These are phyloP conservation scores for Palythoa caribaeorum DNA, from an alignment of 92 coral and sea anemone species.

Conservation along the genomic window DNA sequence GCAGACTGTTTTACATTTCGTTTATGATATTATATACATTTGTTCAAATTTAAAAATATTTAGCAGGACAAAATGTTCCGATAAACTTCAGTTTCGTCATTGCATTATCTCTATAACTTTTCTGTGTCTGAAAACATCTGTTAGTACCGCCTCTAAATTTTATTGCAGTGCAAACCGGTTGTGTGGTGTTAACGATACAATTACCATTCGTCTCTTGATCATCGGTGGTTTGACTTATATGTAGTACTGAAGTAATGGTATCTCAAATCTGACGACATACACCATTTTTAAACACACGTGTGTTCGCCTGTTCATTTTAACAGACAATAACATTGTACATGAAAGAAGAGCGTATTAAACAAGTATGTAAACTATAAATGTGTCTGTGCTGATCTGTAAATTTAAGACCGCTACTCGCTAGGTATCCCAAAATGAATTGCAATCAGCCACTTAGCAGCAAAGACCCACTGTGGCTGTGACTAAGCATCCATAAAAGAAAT, in stretches of 20 bases:
- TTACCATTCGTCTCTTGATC: background rate
- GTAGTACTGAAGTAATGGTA: background rate
- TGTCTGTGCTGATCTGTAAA: background rate
- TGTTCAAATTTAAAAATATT: constrained; percentile 16
- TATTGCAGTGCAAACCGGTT: constrained; percentile 6
- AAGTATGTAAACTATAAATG: background rate
- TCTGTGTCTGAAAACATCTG: background rate
- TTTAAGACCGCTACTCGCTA: no score
- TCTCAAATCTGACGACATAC: constrained; percentile 1
- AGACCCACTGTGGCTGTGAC: no score
- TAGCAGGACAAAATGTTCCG: background rate
- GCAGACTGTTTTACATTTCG: constrained; percentile 24
- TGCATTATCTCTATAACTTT: background rate
- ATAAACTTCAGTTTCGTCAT: background rate
- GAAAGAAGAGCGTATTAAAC: constrained; percentile 30
- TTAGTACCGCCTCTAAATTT: background rate
- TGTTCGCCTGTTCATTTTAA: constrained; percentile 35
- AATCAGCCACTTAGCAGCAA: no score
- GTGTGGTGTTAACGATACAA: background rate
- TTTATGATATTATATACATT: background rate
- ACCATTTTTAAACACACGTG: background rate
- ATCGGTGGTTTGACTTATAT: background rate
- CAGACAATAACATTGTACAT: constrained; percentile 36
- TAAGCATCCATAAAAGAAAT: no score
- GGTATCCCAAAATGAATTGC: background rate